Evolutionary conservation across 2,888 invertebrate species (phyloP).

Genomic region (Cyaniris semiargus): DNA sequence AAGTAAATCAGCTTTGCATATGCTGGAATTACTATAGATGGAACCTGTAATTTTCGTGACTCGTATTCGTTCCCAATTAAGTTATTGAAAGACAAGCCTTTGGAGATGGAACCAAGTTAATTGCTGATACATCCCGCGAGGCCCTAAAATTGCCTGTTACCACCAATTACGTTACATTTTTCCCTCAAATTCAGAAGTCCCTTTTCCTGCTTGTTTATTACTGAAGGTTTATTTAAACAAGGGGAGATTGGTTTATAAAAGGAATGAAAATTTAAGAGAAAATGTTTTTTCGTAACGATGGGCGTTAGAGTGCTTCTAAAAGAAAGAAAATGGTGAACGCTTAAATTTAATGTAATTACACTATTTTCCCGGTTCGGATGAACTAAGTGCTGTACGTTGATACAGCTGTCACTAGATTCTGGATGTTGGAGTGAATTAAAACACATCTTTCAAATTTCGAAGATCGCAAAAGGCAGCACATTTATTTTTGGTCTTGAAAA

Average conservation of each 20-base stretch:
- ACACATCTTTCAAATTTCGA: too few relatives aligned
- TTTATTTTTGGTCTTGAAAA: too few relatives aligned
- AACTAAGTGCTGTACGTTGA: too few relatives aligned
- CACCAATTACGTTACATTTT: neutral
- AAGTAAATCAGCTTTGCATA: too few relatives aligned
- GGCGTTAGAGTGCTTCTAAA: neutral
- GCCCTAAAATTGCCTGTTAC: neutral
- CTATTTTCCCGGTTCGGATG: too few relatives aligned
- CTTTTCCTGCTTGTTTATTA: neutral
- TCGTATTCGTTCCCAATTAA: neutral
- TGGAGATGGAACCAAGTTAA: neutral
- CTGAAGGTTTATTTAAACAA: neutral
- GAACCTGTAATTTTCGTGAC: neutral
- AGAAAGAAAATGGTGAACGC: neutral
- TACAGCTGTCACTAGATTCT: too few relatives aligned
- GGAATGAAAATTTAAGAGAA: neutral
- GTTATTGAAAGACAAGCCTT: neutral
- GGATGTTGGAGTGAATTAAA: too few relatives aligned
- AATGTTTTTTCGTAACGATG: neutral
- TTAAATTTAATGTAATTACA: too few relatives aligned
- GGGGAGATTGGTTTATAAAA: neutral
- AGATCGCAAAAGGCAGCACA: too few relatives aligned
- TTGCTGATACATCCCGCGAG: neutral
- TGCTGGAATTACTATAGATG: too few relatives aligned
- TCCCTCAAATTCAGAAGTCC: neutral